Evolutionary conservation across 2,888 invertebrate genomes (phyloP).

Genomic region (Ormyrus nitidulus): DNA sequence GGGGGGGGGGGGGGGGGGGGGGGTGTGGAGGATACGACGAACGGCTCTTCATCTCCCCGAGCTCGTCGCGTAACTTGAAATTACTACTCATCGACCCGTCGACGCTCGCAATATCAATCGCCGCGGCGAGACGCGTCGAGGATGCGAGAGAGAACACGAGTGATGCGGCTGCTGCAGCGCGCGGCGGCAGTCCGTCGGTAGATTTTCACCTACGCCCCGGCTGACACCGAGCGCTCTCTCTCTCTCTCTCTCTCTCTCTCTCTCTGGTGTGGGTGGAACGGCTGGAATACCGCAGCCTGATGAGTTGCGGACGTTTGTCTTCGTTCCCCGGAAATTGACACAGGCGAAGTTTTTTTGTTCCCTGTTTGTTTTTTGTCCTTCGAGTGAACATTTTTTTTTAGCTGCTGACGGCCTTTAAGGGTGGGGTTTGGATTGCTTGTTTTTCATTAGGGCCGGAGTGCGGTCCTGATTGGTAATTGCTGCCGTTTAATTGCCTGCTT

Average conservation of each 20-base stretch:
- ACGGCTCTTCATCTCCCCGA: background rate
- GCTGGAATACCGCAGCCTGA: slow-evolving; percentile 20
- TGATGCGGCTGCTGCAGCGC: background rate
- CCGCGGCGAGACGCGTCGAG: background rate
- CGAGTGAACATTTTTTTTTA: too few relatives aligned
- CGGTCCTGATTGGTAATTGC: too few relatives aligned
- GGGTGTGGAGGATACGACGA: too few relatives aligned
- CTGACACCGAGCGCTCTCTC: background rate
- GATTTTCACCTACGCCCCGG: slow-evolving; percentile 31
- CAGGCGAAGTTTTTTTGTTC: too few relatives aligned
- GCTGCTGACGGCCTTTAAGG: too few relatives aligned
- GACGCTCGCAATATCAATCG: slow-evolving; percentile 46
- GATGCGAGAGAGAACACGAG: background rate
- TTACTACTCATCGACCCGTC: slow-evolving; percentile 50
- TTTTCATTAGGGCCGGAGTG: too few relatives aligned
- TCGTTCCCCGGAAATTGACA: too few relatives aligned
- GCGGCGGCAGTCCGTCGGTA: background rate
- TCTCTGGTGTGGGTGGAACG: background rate
- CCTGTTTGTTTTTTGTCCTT: too few relatives aligned
- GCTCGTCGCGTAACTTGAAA: slow-evolving; percentile 43
- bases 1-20: too few relatives aligned
- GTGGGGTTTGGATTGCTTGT: too few relatives aligned
- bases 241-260: background rate
- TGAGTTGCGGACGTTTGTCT: slow-evolving; percentile 42
- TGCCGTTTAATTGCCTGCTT: too few relatives aligned